A percentile compares a stretch with the other conserved stretches of the same genome.
Evolutionary conservation across 2,113 vertebrate species (phyloP).

Genomic region (Sula dactylatra): DNA sequence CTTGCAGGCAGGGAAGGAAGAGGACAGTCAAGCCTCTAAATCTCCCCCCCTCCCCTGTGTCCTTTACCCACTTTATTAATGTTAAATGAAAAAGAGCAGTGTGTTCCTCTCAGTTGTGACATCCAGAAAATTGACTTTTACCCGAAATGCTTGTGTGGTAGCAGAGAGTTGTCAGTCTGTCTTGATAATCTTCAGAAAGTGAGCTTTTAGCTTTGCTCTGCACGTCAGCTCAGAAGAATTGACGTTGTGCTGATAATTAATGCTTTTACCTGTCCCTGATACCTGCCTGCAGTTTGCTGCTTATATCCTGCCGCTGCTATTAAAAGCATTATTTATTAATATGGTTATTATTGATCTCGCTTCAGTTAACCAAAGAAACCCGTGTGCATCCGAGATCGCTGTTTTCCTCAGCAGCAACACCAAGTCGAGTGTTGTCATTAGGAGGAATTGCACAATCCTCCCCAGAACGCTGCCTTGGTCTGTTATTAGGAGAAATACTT

Average conservation of each 20-base stretch:
- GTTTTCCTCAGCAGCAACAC: background rate
- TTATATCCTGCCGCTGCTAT: background rate
- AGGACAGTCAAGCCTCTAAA: background rate
- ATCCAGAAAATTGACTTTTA: conserved; percentile 33
- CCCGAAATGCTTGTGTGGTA: background rate
- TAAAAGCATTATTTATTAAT: conserved; percentile 56
- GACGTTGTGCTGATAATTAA: background rate
- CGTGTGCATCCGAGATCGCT: background rate
- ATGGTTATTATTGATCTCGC: conserved; percentile 3
- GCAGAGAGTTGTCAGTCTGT: background rate
- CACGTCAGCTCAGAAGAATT: background rate
- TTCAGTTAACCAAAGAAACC: conserved; percentile 23
- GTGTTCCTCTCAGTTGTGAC: background rate
- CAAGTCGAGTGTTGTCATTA: background rate
- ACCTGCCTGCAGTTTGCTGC: background rate
- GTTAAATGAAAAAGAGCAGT: background rate
- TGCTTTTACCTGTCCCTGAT: background rate
- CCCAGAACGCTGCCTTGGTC: background rate
- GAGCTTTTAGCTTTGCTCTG: background rate
- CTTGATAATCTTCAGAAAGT: background rate
- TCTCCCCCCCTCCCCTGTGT: background rate
- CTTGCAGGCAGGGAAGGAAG: background rate
- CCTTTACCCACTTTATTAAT: background rate
- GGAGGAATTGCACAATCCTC: background rate
- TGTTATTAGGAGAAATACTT: background rate